phyloP scores from a whole-genome alignment of 2,113 vertebrate species.

The Mesocricetus auratus region DNA sequence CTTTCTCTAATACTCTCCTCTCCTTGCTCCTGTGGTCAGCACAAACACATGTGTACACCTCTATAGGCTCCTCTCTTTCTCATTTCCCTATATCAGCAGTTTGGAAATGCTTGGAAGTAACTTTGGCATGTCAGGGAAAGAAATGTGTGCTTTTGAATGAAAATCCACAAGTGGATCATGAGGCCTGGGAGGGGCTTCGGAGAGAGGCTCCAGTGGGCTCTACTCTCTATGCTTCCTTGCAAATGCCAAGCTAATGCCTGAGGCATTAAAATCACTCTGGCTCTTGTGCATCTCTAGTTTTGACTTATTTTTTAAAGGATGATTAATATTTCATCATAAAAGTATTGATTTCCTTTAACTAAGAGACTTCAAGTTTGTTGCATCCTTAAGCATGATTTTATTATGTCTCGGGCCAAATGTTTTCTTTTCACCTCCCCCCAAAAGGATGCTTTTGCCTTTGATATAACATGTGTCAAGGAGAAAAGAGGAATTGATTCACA shows the following conservation, averaged over 20 bases:
- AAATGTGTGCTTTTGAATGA: neutral
- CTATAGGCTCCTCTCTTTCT: neutral
- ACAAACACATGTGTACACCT: too few species aligned
- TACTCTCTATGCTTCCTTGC: neutral
- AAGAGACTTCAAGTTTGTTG: constrained; percentile 82
- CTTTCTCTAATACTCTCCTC: neutral
- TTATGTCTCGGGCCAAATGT: constrained; percentile 81
- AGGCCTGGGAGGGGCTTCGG: neutral
- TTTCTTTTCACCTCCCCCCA: constrained; percentile 8
- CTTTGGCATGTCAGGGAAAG: neutral
- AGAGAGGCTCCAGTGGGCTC: neutral
- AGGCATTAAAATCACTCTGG: constrained; percentile 38
- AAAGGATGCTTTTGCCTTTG: constrained; percentile 69
- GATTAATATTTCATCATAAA: constrained; percentile 84
- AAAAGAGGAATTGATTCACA: constrained; percentile 74
- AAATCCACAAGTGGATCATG: neutral
- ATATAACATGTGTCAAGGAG: constrained; percentile 74
- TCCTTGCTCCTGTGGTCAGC: neutral
- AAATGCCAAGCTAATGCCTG: constrained; percentile 30
- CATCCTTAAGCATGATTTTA: constrained; percentile 82
- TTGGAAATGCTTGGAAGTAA: neutral
- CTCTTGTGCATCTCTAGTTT: constrained; percentile 69
- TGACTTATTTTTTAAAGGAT: constrained; percentile 75
- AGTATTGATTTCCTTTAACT: constrained; percentile 84
- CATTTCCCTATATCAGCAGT: neutral